phyloP scores from a whole-genome alignment of 2,888 invertebrate genomes.

The Drosophila atripex region DNA sequence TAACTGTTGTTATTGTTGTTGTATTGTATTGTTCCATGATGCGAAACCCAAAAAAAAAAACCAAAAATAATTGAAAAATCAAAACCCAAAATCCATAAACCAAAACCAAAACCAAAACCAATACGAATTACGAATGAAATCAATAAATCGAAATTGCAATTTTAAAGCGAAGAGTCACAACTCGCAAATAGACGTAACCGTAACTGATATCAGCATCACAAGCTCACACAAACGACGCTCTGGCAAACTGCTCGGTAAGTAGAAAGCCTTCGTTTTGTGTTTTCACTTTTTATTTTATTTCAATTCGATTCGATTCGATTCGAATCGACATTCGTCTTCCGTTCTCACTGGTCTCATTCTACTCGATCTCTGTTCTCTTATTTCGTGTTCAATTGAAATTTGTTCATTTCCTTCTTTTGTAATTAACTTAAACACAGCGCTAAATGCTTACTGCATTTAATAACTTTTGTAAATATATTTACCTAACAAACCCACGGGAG shows the following conservation, averaged over 20 bases:
- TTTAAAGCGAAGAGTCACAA: constrained; percentile 80
- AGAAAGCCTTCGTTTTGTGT: constrained; percentile 43
- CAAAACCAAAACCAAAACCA: constrained; percentile 30
- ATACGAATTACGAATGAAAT: constrained; percentile 47
- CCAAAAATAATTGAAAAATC: neutral
- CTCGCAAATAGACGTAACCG: constrained; percentile 78
- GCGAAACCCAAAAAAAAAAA: constrained; percentile 42
- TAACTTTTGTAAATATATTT: constrained; percentile 65
- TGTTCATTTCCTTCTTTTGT: constrained; percentile 15
- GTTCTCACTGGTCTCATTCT: constrained; percentile 26
- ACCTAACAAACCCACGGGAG: constrained; percentile 29
- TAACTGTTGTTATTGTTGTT: constrained; percentile 83
- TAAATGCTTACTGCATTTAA: constrained; percentile 48
- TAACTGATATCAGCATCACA: constrained; percentile 68
- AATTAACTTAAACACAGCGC: constrained; percentile 44
- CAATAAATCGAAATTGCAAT: constrained; percentile 63
- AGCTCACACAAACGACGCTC: constrained; percentile 40
- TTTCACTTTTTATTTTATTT: constrained; percentile 26
- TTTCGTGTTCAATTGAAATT: constrained; percentile 31
- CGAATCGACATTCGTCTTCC: constrained; percentile 26
- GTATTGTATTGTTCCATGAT: constrained; percentile 81
- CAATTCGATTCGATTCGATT: constrained; percentile 20
- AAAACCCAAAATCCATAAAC: constrained; percentile 30
- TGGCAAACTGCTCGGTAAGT: constrained; percentile 66
- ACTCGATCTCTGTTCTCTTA: constrained; percentile 34